Evolutionary conservation across 1,140 invertebrate genomes (phyloP), one percentile per base, ranked within the genome.

Genomic region (Ceratitis capitata): DNA sequence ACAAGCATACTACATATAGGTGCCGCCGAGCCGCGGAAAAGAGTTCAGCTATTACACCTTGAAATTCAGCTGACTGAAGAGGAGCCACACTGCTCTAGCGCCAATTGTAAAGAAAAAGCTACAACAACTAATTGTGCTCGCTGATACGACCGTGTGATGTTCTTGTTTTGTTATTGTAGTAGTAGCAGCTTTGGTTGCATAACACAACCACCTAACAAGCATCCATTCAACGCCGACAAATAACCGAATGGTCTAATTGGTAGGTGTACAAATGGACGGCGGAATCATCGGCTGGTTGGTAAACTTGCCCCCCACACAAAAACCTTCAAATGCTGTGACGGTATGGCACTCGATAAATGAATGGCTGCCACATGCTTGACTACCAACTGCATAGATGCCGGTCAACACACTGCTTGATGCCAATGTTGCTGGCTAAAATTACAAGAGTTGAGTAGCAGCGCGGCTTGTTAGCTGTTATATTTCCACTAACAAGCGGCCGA

Each of bases 221-320:
- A 0, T 5, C 1, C 69, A 0, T 5, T 26, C 69, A 78, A 16
- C 14, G 69, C n/a, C n/a, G 69, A 78, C 42, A 47, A 78, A 45
- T 45, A 78, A 78, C 45, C 69, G 9, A 78, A 78, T 78, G 39
- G 42, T 78, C 69, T 78, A 78, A 78, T 47, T 78, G 42, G 39
- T 78, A 74, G 64, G 19, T 74, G 64, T 0, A 74, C n/a, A 23
- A 32, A 23, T 53, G 9, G 19, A 23, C 19, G 51, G 2, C 2
- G n/a, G 51, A 32, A 23, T 53, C 4, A 14, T 7, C 19, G 51
- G 2, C 2, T 5, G 51, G n/a, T 3, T 0, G 19, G n/a, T 6
- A 53, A 61, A 29, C 26, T 0, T 0, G 32, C 19, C 19, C 35
- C 16, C 6, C 32, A 19, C 7, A 47, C n/a, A 42, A 10, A 78